Base-by-base conservation (phyloP, 64 coral and sea anemone genomes). In the Astreopora myriophthalma region DNA sequence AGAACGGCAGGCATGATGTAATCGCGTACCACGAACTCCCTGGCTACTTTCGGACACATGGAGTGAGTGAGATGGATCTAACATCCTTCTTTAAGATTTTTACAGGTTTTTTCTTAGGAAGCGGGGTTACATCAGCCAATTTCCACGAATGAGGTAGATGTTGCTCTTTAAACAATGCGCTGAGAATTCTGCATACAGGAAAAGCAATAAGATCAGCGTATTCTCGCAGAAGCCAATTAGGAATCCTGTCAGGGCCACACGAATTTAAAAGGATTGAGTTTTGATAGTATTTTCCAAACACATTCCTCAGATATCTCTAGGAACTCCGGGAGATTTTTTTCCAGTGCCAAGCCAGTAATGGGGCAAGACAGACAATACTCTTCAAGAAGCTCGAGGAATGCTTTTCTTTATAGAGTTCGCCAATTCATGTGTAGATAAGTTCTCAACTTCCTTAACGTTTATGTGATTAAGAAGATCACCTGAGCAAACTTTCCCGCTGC, bases 1-100 rank as follows among this genome's bases (percentile, higher is more conserved):
- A 87, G 52, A 44, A 58, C 30, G 11, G 84, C 84, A 22, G 84
- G 84, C 61, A 69, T 87, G 62, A 87, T 46, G 66, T 70, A 71
- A 64, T 87, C 34, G 0, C 3, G 13, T 8, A 71, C 84, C 31
- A 69, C 84, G 61, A 87, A 87, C 24, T 87, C 64, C 61, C 31
- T 62, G 0, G 84, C 84, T 7, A 87, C 30, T 46, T 87, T 37
- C 25, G 84, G 66, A 87, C 24, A 42, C 48, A 87, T 48, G 84
- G 31, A 11, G 84, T 85, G 13, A 85, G 57, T 33, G 81, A 68
- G 32, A 85, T 85, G 29, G 81, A 51, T 40, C 81, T 40, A 34
- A 60, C 52, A 34, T 85, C 81, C 57, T 66, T 66, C 57, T 85
- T 60, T 17, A 62, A 36, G 67, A 36, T 34, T 44, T 16, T 42